These are phyloP conservation scores for Oophaga sylvatica DNA, from an alignment of 2,797 vertebrate species.

Conservation along the genomic window DNA sequence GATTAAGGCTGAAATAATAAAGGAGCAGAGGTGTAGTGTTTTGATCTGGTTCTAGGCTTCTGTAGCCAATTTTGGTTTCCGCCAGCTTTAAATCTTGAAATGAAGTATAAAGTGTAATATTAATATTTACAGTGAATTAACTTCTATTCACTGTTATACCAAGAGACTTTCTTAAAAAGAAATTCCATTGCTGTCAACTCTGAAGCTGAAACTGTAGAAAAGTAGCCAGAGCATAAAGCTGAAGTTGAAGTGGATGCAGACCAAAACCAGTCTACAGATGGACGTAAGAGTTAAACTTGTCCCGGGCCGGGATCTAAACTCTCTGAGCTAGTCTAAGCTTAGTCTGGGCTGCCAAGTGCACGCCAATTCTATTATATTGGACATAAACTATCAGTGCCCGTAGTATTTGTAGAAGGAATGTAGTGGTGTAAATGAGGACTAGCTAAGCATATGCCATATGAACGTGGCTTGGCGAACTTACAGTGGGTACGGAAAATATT, in stretches of 20 bases:
- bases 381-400: background rate
- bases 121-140: slow-evolving; percentile 22
- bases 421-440: background rate
- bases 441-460: background rate
- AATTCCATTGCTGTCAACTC: background rate
- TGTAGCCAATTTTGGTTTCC: background rate
- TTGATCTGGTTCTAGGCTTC: background rate
- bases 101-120: slow-evolving; percentile 17
- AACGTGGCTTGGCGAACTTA: background rate
- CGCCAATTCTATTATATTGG: background rate
- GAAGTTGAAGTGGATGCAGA: background rate
- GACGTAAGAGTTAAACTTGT: background rate
- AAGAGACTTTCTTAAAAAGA: background rate
- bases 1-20: background rate
- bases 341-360: background rate
- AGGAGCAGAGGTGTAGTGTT: slow-evolving; percentile 2
- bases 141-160: background rate
- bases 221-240: background rate
- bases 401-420: background rate
- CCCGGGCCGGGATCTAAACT: background rate
- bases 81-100: background rate
- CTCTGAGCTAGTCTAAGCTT: background rate
- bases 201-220: background rate
- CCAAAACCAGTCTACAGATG: background rate
- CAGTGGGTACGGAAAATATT: no score